Evolutionary conservation across 2,797 vertebrate genomes (phyloP).

Genomic region (Stomatorhinus walkeri): DNA sequence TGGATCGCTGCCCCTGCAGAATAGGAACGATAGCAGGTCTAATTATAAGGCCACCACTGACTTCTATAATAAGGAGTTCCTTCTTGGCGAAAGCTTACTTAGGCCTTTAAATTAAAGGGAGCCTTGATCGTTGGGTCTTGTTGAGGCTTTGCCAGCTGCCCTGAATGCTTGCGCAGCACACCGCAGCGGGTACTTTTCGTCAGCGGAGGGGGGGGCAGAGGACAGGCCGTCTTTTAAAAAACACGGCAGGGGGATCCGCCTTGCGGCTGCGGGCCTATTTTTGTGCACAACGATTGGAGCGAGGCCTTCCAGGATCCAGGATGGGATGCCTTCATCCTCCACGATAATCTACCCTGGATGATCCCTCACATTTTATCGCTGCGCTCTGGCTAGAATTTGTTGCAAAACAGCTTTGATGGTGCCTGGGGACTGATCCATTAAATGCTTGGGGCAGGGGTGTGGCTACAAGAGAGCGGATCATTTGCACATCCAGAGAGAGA

Average conservation of each 20-base stretch:
- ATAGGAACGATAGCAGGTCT: conserved; percentile 7
- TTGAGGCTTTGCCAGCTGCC: conserved; percentile 17
- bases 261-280: conserved; percentile 17
- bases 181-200: background rate
- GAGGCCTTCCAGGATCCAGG: background rate
- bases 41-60: conserved; percentile 12
- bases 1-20: background rate
- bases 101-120: conserved; percentile 20
- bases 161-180: conserved; percentile 16
- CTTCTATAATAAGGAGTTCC: conserved; percentile 24
- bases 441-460: background rate
- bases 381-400: background rate
- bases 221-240: conserved; percentile 20
- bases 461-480: background rate
- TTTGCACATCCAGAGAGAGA: background rate
- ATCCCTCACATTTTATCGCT: background rate
- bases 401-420: background rate
- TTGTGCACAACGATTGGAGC: background rate
- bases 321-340: background rate
- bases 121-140: conserved; percentile 12
- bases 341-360: background rate
- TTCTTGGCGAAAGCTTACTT: conserved; percentile 10
- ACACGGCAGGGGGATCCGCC: background rate
- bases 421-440: background rate
- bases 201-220: background rate